Conservation (phyloP, 2,797 vertebrate genomes). For the Sciaenops ocellatus region DNA sequence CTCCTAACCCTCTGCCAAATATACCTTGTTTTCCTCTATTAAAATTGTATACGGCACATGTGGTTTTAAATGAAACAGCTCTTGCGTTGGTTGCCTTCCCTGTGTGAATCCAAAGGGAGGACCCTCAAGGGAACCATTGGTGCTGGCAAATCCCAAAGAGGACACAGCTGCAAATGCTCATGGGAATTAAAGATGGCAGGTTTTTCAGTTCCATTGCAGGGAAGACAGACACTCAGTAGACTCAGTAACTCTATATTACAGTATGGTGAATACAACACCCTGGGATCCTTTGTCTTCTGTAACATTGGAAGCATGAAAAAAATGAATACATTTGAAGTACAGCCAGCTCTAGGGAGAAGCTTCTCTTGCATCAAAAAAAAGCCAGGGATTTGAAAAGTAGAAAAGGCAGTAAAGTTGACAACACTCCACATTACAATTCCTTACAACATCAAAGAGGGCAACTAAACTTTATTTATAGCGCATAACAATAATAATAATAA, state of each 20-base stretch:
- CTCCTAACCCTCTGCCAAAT: background rate
- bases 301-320: background rate
- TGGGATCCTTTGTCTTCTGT: background rate
- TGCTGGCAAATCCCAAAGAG: conserved; percentile 30
- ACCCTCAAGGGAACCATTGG: conserved; percentile 12
- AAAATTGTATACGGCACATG: background rate
- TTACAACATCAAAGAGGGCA: background rate
- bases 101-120: conserved; percentile 15
- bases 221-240: background rate
- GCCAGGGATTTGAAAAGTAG: background rate
- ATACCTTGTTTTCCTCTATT: conserved; percentile 1
- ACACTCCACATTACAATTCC: background rate
- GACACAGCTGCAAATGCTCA: conserved; percentile 41
- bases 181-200: conserved; percentile 44
- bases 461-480: background rate
- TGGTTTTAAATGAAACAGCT: conserved; percentile 23
- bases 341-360: background rate
- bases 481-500: background rate
- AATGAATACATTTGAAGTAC: background rate
- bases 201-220: conserved; percentile 19
- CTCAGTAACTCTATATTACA: background rate
- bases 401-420: background rate
- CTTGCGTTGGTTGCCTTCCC: conserved; percentile 5
- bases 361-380: background rate
- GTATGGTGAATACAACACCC: background rate